Percentiles rank a stretch among this genome's conserved stretches.
These are phyloP conservation scores for Zaprionus nigranus DNA, from an alignment of 1,140 invertebrate species.

Conservation along the genomic window DNA sequence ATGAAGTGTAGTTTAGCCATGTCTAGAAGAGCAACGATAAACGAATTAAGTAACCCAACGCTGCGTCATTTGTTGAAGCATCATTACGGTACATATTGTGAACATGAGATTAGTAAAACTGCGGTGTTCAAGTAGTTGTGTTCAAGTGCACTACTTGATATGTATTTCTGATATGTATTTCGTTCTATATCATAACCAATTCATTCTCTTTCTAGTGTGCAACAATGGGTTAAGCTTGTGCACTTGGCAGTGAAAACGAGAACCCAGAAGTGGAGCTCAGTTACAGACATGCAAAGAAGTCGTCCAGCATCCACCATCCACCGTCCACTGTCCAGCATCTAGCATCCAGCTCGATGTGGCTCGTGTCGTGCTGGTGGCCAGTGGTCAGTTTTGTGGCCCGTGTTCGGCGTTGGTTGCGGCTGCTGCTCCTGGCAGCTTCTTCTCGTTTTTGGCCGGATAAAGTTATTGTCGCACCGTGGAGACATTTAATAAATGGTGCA, in stretches of 20 bases:
- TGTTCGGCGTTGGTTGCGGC: conserved; percentile 26
- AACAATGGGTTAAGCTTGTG: conserved; percentile 63
- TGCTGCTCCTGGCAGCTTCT: conserved; percentile 44
- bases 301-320: conserved; percentile 10
- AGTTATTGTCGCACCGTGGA: conserved; percentile 82
- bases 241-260: conserved; percentile 63
- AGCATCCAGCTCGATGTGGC: conserved; percentile 9
- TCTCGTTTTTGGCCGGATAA: conserved; percentile 69
- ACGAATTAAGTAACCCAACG: no score
- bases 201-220: neutral
- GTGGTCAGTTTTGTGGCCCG: conserved; percentile 38
- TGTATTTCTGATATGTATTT: no score
- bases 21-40: no score
- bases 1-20: no score
- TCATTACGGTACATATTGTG: no score
- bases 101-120: no score
- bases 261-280: conserved; percentile 55
- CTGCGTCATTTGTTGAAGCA: no score
- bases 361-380: conserved; percentile 38
- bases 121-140: no score
- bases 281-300: conserved; percentile 68
- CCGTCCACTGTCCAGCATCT: neutral
- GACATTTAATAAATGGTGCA: conserved; percentile 84
- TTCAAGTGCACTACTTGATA: no score
- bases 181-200: no score